Conservation (phyloP, 2,888 invertebrate species). For the Pollenia amentaria region DNA sequence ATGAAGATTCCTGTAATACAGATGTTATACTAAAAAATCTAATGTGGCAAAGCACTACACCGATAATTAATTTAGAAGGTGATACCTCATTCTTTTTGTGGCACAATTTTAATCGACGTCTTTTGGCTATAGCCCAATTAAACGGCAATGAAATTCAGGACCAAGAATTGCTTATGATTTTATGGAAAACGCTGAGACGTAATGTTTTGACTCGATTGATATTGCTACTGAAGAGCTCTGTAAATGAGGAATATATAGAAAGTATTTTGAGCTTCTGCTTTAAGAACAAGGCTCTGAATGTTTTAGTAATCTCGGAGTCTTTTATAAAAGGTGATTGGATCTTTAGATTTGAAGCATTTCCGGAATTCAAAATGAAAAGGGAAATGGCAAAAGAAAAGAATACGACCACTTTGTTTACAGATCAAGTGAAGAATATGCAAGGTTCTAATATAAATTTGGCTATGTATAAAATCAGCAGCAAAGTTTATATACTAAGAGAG, state of each 20-base stretch:
- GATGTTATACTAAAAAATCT: slow-evolving; percentile 7
- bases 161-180: not conserved
- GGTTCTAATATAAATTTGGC: slow-evolving; percentile 55
- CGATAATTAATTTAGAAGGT: slow-evolving; percentile 27
- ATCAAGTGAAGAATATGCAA: slow-evolving; percentile 66
- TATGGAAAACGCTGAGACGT: slow-evolving; percentile 29
- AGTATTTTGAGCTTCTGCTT: slow-evolving; percentile 42
- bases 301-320: slow-evolving; percentile 6
- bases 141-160: slow-evolving; percentile 10
- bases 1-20: not conserved
- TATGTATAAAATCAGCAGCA: slow-evolving; percentile 61
- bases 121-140: slow-evolving; percentile 31
- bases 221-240: not conserved
- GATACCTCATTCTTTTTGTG: slow-evolving; percentile 38
- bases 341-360: slow-evolving; percentile 26
- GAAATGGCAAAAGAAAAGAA: not conserved
- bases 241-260: not conserved
- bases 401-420: slow-evolving; percentile 35
- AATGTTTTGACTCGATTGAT: slow-evolving; percentile 31
- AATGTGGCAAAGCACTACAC: not conserved
- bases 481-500: slow-evolving; percentile 40
- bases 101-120: slow-evolving; percentile 21
- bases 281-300: slow-evolving; percentile 39
- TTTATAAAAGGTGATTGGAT: not conserved
- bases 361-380: slow-evolving; percentile 1